These are phyloP conservation scores for Cebus imitator DNA, from an alignment of 2,113 vertebrate genomes.

Conservation along the genomic window DNA sequence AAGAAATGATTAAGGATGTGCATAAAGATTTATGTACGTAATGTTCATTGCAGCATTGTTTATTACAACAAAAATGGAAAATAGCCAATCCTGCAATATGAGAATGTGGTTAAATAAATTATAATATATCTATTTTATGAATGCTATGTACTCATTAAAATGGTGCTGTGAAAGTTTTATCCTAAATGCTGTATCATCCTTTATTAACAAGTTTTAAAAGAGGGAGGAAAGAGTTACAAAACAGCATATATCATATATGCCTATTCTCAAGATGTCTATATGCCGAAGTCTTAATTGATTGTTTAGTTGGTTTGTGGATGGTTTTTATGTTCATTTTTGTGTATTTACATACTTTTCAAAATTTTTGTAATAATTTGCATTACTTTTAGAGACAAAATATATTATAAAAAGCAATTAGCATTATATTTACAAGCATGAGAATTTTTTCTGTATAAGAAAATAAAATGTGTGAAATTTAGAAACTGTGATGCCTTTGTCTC, in stretches of 20 bases:
- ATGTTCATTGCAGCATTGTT: slow-evolving; percentile 64
- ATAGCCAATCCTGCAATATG: slow-evolving; percentile 44
- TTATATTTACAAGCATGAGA: not conserved
- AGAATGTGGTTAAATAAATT: slow-evolving; percentile 51
- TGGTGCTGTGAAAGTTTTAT: not conserved
- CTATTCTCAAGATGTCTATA: not conserved
- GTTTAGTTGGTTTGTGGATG: not conserved
- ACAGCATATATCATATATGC: not conserved
- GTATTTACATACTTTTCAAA: not conserved
- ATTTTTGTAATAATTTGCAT: not conserved
- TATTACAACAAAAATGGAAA: slow-evolving; percentile 66
- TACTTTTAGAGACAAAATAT: not conserved
- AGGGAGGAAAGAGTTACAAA: not conserved
- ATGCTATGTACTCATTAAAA: slow-evolving; percentile 36
- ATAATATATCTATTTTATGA: slow-evolving; percentile 12
- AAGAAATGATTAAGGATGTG: slow-evolving; percentile 71
- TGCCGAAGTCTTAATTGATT: not conserved
- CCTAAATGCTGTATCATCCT: slow-evolving; percentile 24
- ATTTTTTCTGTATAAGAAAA: not conserved
- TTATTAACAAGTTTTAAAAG: slow-evolving; percentile 1
- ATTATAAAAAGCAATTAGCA: not conserved
- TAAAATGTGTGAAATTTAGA: slow-evolving; percentile 25
- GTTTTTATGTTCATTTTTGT: not conserved
- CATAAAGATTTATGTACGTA: slow-evolving; percentile 66
- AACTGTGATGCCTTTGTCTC: not conserved